These are phyloP conservation scores for Plotosus lineatus DNA, from an alignment of 2,113 vertebrate genomes.

Conservation along the genomic window DNA sequence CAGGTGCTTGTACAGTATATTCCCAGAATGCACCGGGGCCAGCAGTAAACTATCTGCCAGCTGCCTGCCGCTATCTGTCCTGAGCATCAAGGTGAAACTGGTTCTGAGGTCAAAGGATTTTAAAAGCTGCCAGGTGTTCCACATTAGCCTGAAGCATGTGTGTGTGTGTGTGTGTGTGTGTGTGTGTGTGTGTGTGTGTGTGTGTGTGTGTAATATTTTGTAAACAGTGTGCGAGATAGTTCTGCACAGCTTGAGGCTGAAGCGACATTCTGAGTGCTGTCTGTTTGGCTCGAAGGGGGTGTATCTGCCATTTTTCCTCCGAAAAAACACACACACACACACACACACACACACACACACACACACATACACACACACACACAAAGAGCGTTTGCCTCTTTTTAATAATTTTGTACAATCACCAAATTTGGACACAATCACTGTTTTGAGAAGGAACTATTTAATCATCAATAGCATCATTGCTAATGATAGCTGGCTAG, in stretches of 20 bases:
- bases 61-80: conserved; percentile 3
- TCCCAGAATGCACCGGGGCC: conserved; percentile 48
- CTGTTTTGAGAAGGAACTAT: too few species aligned
- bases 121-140: conserved; percentile 35
- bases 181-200: conserved; percentile 29
- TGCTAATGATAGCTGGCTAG: neutral
- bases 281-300: conserved; percentile 11
- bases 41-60: conserved; percentile 33
- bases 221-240: conserved; percentile 28
- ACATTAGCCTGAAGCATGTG: conserved; percentile 25
- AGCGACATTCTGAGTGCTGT: conserved; percentile 24
- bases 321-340: neutral
- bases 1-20: conserved; percentile 44
- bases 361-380: conserved; percentile 4
- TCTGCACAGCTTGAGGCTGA: conserved; percentile 26
- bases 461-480: too few species aligned
- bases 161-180: conserved; percentile 31
- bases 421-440: too few species aligned
- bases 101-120: conserved; percentile 42
- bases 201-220: conserved; percentile 24
- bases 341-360: conserved; percentile 4
- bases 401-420: too few species aligned
- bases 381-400: too few species aligned
- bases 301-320: neutral
- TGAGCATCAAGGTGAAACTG: conserved; percentile 43